Evolutionary conservation across 2,113 vertebrate genomes (phyloP), one percentile per base, ranked within the genome.

Genomic region (Apus apus): DNA sequence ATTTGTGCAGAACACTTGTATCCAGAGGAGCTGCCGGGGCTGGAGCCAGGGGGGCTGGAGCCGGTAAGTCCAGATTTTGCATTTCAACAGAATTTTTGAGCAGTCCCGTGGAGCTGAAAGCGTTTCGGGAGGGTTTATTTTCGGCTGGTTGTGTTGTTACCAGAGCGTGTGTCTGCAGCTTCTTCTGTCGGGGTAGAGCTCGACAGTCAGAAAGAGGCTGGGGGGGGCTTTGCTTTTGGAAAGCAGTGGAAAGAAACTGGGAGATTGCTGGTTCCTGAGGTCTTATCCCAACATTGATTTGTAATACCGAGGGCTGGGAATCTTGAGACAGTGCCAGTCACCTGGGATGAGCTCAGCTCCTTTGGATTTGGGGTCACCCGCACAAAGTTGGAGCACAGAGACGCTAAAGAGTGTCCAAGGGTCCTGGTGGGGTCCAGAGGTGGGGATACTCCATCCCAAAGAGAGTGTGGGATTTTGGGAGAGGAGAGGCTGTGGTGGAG

Each of bases 311-410:
- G 13, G 36, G 27, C 48, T 56, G 65, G 46, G 54, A 29, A 62
- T 6, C 40, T 14, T 4, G 4, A 34, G 38, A 11, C 10, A 6
- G 10, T 4, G 29, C 32, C 53, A 13, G 29, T 6, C 30, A 21
- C 1, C 21, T 5, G 53, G 36, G 34, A 14, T 26, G 76, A 36
- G 40, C 5, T 9, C 21, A 2, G 4, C 9, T 29, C 8, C 0
- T 5, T 14, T 4, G 46, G 53, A 11, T 45, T 56, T 32, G 45
- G 50, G 40, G 32, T 50, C 53, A 22, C 3, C 38, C 3, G 36
- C 4, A 26, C 11, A 3, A 25, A 45, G 32, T 2, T 16, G 8
- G 32, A 53, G 67, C 34, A 5, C 66, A 23, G 53, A n/a, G 1
- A 11, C 34, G 53, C 13, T 53, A 76, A 22, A 48, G 20, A 48